Evolutionary conservation across 2,797 vertebrate species (phyloP).

Genomic region (Hephaestus fuliginosus): DNA sequence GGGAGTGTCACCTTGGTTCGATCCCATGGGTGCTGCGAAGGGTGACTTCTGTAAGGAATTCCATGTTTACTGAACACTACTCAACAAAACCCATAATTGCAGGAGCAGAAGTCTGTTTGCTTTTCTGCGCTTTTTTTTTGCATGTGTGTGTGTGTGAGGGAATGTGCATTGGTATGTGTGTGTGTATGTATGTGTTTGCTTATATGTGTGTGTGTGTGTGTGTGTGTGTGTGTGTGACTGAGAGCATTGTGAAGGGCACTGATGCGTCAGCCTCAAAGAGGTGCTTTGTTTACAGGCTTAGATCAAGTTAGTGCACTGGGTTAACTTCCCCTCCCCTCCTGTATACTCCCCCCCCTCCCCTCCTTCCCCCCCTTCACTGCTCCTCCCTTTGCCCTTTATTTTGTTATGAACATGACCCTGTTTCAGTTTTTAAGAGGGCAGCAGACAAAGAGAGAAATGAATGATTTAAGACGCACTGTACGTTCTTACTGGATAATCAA

Average conservation of each 20-base stretch:
- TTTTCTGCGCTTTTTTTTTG: background rate
- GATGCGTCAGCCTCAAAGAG: constrained; percentile 77
- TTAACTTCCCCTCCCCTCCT: constrained; percentile 44
- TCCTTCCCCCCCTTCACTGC: background rate
- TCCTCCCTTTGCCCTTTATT: constrained; percentile 66
- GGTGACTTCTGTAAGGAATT: constrained; percentile 18
- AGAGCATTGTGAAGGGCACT: constrained; percentile 69
- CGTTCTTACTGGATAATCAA: background rate
- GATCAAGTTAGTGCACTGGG: constrained; percentile 72
- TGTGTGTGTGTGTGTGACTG: constrained; percentile 37
- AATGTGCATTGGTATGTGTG: background rate
- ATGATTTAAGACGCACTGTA: constrained; percentile 10
- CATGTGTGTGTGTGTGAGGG: background rate
- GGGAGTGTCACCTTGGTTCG: constrained; percentile 71
- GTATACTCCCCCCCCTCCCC: background rate
- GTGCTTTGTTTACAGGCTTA: constrained; percentile 78
- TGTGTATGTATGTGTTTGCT: background rate
- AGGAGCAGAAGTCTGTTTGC: background rate
- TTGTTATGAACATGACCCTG: constrained; percentile 66
- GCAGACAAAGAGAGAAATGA: background rate
- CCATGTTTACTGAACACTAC: constrained; percentile 1
- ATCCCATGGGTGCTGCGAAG: constrained; percentile 17
- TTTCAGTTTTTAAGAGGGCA: constrained; percentile 40
- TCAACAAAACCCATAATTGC: background rate
- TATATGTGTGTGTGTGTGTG: background rate